Evolutionary conservation across 1,140 invertebrate genomes (phyloP).

Genomic region (Acromyrmex charruanus): DNA sequence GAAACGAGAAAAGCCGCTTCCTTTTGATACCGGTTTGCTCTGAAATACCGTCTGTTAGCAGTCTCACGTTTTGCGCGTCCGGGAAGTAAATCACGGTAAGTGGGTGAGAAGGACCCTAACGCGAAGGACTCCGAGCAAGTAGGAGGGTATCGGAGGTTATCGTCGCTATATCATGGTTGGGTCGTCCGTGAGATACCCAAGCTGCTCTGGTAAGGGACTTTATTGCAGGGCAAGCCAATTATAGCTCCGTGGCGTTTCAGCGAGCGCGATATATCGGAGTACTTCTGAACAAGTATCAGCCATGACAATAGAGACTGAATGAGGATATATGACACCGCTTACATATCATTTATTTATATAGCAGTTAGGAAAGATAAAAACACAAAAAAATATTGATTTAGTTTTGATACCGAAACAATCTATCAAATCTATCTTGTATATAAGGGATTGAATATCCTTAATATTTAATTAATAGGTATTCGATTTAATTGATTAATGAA

Average conservation of each 20-base stretch:
- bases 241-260: conserved; percentile 73
- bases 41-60: conserved; percentile 67
- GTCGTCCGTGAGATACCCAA: conserved; percentile 77
- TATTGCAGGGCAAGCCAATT: conserved; percentile 80
- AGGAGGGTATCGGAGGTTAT: conserved; percentile 76
- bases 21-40: conserved; percentile 42
- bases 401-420: neutral
- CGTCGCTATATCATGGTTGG: conserved; percentile 79
- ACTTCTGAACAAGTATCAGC: conserved; percentile 69
- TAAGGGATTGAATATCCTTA: neutral
- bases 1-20: conserved; percentile 36
- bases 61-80: conserved; percentile 72
- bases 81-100: conserved; percentile 79
- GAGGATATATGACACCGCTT: conserved; percentile 65
- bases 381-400: neutral
- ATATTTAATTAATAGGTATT: neutral
- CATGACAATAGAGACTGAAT: conserved; percentile 64
- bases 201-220: conserved; percentile 76
- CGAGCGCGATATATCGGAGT: conserved; percentile 78
- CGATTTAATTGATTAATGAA: neutral
- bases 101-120: conserved; percentile 77
- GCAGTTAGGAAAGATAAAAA: conserved; percentile 1
- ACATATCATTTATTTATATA: conserved; percentile 49
- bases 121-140: conserved; percentile 67
- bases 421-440: neutral